A percentile compares a stretch with the other conserved stretches of the same genome.
phyloP scores from a whole-genome alignment of 2,797 vertebrate genomes.

The Muscicapa striata region DNA sequence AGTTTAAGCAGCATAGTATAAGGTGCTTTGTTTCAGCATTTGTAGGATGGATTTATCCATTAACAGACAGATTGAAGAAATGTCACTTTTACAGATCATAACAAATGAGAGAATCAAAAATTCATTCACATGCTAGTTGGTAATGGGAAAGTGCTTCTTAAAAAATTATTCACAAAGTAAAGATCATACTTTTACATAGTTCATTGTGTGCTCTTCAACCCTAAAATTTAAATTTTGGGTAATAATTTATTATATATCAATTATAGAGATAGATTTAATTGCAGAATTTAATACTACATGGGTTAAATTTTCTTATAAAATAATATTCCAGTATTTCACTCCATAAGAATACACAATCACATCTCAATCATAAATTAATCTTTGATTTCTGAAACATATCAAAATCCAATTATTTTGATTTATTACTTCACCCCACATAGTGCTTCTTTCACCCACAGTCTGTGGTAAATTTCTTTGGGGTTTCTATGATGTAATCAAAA shows the following conservation, averaged over 20 bases:
- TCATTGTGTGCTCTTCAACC: slow-evolving; percentile 73
- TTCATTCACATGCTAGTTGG: slow-evolving; percentile 76
- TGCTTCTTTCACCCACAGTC: slow-evolving; percentile 21
- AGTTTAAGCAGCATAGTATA: slow-evolving; percentile 82
- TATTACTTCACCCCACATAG: slow-evolving; percentile 9
- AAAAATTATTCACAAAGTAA: slow-evolving; percentile 72
- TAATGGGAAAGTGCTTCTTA: slow-evolving; percentile 77
- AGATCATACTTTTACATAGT: slow-evolving; percentile 65
- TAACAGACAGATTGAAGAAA: slow-evolving; percentile 70
- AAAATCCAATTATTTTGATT: slow-evolving; percentile 1
- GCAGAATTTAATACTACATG: slow-evolving; percentile 50
- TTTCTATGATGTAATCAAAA: slow-evolving; percentile 5
- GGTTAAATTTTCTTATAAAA: slow-evolving; percentile 64
- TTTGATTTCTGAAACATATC: slow-evolving; percentile 52
- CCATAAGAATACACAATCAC: slow-evolving; percentile 57
- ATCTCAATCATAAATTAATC: slow-evolving; percentile 37
- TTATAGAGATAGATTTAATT: slow-evolving; percentile 56
- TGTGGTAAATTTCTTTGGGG: slow-evolving; percentile 14
- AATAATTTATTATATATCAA: slow-evolving; percentile 46
- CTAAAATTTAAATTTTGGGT: slow-evolving; percentile 68
- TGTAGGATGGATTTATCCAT: slow-evolving; percentile 68
- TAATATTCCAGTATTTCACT: slow-evolving; percentile 56
- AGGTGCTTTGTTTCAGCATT: slow-evolving; percentile 80
- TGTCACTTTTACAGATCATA: slow-evolving; percentile 71
- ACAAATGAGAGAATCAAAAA: slow-evolving; percentile 74